A percentile compares a stretch with the other conserved stretches of the same genome.
phyloP scores from a whole-genome alignment of 2,113 vertebrate species.

The Phrynosoma blainvillii region DNA sequence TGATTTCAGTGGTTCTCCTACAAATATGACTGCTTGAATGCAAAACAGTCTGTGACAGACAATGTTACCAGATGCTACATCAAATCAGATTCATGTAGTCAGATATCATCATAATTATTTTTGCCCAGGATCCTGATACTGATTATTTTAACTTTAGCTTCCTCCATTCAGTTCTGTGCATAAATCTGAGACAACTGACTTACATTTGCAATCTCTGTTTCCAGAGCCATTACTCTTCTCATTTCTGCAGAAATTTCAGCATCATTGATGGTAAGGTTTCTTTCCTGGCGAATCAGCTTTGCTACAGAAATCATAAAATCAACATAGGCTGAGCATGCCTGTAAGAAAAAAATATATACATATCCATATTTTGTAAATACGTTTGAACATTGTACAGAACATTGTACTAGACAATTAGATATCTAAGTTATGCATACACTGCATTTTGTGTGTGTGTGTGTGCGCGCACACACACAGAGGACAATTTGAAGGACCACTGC shows the following conservation, averaged over 20 bases:
- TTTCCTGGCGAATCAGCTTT: slow-evolving; percentile 86
- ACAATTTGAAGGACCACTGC: not conserved
- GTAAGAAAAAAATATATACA: slow-evolving; percentile 28
- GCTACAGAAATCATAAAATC: slow-evolving; percentile 91
- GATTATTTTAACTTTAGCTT: not conserved
- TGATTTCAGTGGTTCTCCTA: not conserved
- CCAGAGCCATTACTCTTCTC: slow-evolving; percentile 85
- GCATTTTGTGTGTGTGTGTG: not conserved
- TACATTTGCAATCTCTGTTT: slow-evolving; percentile 93
- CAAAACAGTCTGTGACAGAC: not conserved
- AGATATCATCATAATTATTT: not conserved
- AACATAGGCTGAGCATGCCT: slow-evolving; percentile 90
- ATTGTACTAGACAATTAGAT: not conserved
- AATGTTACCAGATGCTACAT: not conserved
- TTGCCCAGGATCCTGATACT: not conserved
- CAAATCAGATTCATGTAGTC: not conserved
- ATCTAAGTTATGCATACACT: not conserved
- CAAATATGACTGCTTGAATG: not conserved
- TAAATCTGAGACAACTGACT: slow-evolving; percentile 64
- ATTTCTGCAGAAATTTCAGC: slow-evolving; percentile 79
- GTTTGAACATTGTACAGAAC: not conserved
- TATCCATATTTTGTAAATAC: slow-evolving; percentile 8
- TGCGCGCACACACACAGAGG: not conserved
- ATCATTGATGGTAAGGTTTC: slow-evolving; percentile 73
- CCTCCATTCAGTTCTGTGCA: not conserved